A percentile compares a stretch with the other conserved stretches of the same genome.
Evolutionary conservation across 1,140 invertebrate genomes (phyloP).

Genomic region (Zophobas morio): DNA sequence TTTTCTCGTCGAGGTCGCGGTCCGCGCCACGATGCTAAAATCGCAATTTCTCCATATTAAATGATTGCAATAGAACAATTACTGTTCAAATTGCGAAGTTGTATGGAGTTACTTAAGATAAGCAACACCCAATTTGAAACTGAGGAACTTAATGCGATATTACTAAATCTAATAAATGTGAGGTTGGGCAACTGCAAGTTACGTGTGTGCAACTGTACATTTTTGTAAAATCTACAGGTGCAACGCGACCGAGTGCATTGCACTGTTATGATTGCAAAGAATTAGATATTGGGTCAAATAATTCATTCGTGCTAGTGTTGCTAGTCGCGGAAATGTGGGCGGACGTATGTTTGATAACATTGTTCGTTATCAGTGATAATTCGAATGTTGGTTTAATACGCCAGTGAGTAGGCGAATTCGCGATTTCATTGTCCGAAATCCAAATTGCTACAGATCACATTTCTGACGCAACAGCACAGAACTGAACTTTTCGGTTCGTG

Average conservation of each 20-base stretch:
- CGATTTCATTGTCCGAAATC: slow-evolving; percentile 40
- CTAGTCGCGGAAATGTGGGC: slow-evolving; percentile 29
- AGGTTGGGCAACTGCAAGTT: slow-evolving; percentile 45
- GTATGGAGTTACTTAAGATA: slow-evolving; percentile 48
- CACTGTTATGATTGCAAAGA: slow-evolving; percentile 56
- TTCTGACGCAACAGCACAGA: slow-evolving; percentile 20
- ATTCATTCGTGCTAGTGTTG: slow-evolving; percentile 44
- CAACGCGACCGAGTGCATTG: slow-evolving; percentile 53
- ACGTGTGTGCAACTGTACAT: slow-evolving; percentile 48
- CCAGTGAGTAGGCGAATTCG: slow-evolving; percentile 23
- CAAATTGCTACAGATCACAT: neutral
- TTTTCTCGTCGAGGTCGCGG: slow-evolving; percentile 7
- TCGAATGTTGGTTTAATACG: slow-evolving; percentile 16
- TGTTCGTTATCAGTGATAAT: slow-evolving; percentile 44
- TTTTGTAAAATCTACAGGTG: slow-evolving; percentile 55
- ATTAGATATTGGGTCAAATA: slow-evolving; percentile 58
- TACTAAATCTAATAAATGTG: slow-evolving; percentile 50
- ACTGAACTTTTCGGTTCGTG: slow-evolving; percentile 18
- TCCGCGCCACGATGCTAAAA: slow-evolving; percentile 22
- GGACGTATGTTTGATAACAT: slow-evolving; percentile 42
- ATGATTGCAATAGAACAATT: slow-evolving; percentile 45
- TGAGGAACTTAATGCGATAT: slow-evolving; percentile 50
- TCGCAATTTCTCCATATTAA: slow-evolving; percentile 47
- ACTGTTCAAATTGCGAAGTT: slow-evolving; percentile 47
- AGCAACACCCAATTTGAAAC: slow-evolving; percentile 51